Evolutionary conservation across 2,113 vertebrate species (phyloP).

Genomic region (Oncorhynchus gorbuscha): DNA sequence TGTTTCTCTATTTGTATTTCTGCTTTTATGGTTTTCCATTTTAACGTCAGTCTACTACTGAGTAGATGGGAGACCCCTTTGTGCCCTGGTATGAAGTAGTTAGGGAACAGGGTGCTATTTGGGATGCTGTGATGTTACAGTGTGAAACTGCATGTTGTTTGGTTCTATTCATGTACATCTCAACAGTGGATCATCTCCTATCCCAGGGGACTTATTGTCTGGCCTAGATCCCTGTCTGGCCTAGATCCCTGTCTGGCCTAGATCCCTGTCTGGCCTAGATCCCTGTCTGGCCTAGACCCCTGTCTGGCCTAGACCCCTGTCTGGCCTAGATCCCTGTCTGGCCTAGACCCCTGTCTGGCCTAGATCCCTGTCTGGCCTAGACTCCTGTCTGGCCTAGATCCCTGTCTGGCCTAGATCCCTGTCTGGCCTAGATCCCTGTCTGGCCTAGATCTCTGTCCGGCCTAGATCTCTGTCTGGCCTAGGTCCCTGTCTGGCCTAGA

Average conservation of each 20-base stretch:
- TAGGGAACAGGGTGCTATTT: too few relatives aligned
- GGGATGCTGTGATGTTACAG: not conserved
- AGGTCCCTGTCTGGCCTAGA: too few relatives aligned
- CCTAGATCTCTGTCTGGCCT: too few relatives aligned
- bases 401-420: too few relatives aligned
- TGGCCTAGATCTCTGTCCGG: too few relatives aligned
- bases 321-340: not conserved
- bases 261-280: not conserved
- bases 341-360: not conserved
- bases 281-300: not conserved
- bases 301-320: not conserved
- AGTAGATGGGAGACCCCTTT: not conserved
- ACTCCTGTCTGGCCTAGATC: too few relatives aligned
- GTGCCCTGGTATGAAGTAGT: too few relatives aligned
- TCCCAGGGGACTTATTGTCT: constrained; percentile 7
- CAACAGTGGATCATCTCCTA: constrained; percentile 2
- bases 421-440: too few relatives aligned
- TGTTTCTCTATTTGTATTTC: not conserved
- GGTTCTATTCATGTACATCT: constrained; percentile 13
- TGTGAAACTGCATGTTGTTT: not conserved
- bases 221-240: too few relatives aligned
- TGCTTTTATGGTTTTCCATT: constrained; percentile 10
- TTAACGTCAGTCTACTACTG: constrained; percentile 2
- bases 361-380: too few relatives aligned
- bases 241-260: not conserved